Base-by-base conservation (phyloP, 1,140 invertebrate genomes). In the Platyura marginata region DNA sequence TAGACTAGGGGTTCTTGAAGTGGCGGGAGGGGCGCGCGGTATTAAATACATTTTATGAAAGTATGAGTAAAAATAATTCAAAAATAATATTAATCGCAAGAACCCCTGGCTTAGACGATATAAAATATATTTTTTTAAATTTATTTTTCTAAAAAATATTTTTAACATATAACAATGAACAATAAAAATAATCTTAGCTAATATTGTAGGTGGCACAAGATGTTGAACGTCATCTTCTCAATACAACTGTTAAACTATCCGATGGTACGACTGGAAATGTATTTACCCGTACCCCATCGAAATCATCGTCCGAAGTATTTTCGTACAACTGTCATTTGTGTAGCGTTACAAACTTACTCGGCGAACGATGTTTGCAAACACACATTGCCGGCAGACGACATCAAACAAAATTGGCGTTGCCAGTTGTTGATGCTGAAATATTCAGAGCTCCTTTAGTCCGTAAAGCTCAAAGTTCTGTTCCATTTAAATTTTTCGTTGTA, bases 341-440 rank as follows among this genome's bases (percentile, higher is more conserved):
- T 21, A 34, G 40, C 3, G 40, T 42, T 11, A 2, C 39, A 4
- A 45, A 42, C 21, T 29, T 45, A 13, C 20, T 13, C 15, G 44
- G 44, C 3, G 44, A 45, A 45, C n/a, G 34, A 13, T 37, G 23
- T 29, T 36, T 42, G n/a, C 45, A 57, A 49, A 50, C 49, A 2
- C 63, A 65, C 44, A 56, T 65, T 48, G 56, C 57, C 21, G 63
- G 63, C 20, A 62, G 60, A 48, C 63, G 62, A 42, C 63, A 65
- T 47, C 64, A 63, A 47, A 50, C 21, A 21, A 62, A 56, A 49
- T 43, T 64, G 39, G 3, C 9, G 22, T 3, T 16, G 33, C 20
- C 32, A 37, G 13, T n/a, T 10, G 16, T 41, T 2, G 40, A 45
- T 39, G 44, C 44, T 3, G 11, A 23, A 9, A 8, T n/a, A 19